Percentiles rank a stretch among this genome's conserved stretches.
Conservation (phyloP, 2,888 invertebrate species). For the Conus canariensis region DNA sequence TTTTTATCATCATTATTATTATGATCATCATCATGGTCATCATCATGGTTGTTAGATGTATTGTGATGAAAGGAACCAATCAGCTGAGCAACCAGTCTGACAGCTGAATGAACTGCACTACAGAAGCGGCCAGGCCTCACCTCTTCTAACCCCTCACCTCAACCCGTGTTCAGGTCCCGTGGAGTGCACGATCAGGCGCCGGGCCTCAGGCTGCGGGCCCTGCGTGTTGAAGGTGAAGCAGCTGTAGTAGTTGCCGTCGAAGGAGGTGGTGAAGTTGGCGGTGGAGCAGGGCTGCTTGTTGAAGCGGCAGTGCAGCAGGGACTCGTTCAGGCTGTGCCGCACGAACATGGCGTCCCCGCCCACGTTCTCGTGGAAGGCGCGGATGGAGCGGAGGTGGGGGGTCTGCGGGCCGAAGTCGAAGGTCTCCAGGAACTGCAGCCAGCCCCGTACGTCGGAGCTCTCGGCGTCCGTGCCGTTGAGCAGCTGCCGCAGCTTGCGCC, state of each 20-base stretch:
- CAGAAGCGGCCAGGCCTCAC: no score
- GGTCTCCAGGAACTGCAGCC: slow-evolving; percentile 57
- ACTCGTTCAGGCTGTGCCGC: slow-evolving; percentile 65
- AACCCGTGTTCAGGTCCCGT: slow-evolving; percentile 72
- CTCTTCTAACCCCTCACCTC: not conserved
- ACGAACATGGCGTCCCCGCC: slow-evolving; percentile 58
- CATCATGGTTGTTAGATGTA: no score
- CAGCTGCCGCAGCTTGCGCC: slow-evolving; percentile 61
- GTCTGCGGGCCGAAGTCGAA: slow-evolving; percentile 62
- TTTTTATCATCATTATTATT: no score
- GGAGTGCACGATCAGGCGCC: slow-evolving; percentile 62
- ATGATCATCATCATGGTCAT: no score
- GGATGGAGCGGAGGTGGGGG: slow-evolving; percentile 61
- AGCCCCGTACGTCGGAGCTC: slow-evolving; percentile 52
- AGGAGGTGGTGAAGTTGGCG: slow-evolving; percentile 64
- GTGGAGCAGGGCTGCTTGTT: slow-evolving; percentile 62
- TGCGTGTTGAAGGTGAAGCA: slow-evolving; percentile 71
- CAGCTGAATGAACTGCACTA: no score
- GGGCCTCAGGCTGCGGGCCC: not conserved
- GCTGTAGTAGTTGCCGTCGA: slow-evolving; percentile 70
- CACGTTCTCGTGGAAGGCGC: slow-evolving; percentile 71
- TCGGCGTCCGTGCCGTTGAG: not conserved
- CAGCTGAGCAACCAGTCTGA: no score
- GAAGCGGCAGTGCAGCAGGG: slow-evolving; percentile 67
- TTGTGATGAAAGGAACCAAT: no score